phyloP scores from a whole-genome alignment of 1,140 invertebrate species.

The Proctacanthus coquilletti region DNA sequence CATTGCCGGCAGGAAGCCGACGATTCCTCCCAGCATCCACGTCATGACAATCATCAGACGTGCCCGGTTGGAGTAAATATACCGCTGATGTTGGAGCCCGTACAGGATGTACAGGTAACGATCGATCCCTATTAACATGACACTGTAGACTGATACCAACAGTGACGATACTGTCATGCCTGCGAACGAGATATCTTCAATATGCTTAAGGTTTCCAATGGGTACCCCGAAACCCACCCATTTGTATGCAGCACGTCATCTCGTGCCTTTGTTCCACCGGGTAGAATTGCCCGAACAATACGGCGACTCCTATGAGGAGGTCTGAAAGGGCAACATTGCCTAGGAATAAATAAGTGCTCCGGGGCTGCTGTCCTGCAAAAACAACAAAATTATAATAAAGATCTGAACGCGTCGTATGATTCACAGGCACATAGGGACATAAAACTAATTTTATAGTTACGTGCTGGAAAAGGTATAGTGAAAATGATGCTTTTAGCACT shows the following conservation, averaged over 20 bases:
- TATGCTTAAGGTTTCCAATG: no score
- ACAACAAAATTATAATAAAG: constrained; percentile 2
- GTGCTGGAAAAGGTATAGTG: neutral
- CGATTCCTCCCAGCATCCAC: constrained; percentile 30
- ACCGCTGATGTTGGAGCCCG: constrained; percentile 37
- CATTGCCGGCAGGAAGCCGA: constrained; percentile 37
- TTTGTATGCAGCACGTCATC: constrained; percentile 18
- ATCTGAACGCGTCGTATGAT: neutral
- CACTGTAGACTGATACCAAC: constrained; percentile 39
- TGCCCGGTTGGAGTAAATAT: constrained; percentile 35
- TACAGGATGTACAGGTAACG: constrained; percentile 41
- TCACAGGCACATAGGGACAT: constrained; percentile 1
- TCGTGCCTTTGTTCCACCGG: constrained; percentile 22
- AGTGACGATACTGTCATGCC: constrained; percentile 39
- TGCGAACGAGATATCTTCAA: constrained; percentile 13
- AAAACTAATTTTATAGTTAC: constrained; percentile 1
- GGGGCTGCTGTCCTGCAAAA: constrained; percentile 34
- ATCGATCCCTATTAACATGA: constrained; percentile 39
- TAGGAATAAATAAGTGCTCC: constrained; percentile 39
- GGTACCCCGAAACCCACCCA: constrained; percentile 21
- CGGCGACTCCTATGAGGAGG: constrained; percentile 34
- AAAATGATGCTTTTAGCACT: neutral
- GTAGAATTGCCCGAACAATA: constrained; percentile 34
- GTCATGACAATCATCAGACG: constrained; percentile 32
- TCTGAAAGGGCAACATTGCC: constrained; percentile 42